Conservation (phyloP, 2,113 vertebrate species). For the Macrotis lagotis region DNA sequence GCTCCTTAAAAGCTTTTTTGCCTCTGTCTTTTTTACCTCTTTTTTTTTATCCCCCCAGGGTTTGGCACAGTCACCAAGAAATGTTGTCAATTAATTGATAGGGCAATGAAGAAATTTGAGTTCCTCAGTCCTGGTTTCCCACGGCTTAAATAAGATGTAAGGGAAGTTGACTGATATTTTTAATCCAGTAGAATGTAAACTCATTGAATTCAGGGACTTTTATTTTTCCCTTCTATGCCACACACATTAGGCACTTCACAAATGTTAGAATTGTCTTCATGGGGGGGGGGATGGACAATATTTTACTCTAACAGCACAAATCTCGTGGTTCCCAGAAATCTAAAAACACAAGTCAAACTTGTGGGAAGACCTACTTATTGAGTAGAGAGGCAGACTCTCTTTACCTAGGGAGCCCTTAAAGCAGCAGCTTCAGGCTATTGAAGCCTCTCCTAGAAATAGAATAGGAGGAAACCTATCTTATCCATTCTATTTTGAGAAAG, state of each 20-base stretch:
- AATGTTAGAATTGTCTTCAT: neutral
- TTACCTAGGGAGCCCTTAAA: neutral
- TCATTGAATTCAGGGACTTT: neutral
- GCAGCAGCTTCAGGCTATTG: neutral
- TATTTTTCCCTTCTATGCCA: neutral
- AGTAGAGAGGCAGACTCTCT: neutral
- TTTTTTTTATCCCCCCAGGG: neutral
- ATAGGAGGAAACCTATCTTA: slow-evolving; percentile 5
- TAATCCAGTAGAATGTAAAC: neutral
- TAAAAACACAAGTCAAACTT: neutral
- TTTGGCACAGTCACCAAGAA: too few species aligned
- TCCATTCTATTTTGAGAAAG: slow-evolving; percentile 51
- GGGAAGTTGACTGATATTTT: neutral
- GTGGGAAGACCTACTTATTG: neutral
- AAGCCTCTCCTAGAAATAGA: neutral
- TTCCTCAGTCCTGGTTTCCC: neutral
- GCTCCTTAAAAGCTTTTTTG: neutral
- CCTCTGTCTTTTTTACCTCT: neutral
- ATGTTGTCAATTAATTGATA: neutral
- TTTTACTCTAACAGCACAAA: neutral
- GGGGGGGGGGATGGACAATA: too few species aligned
- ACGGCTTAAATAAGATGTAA: neutral
- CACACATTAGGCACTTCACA: neutral
- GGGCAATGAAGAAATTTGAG: neutral
- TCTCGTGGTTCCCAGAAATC: neutral